These are phyloP conservation scores for Pipistrellus pipistrellus DNA, from an alignment of 2,797 vertebrate genomes.

Conservation along the genomic window DNA sequence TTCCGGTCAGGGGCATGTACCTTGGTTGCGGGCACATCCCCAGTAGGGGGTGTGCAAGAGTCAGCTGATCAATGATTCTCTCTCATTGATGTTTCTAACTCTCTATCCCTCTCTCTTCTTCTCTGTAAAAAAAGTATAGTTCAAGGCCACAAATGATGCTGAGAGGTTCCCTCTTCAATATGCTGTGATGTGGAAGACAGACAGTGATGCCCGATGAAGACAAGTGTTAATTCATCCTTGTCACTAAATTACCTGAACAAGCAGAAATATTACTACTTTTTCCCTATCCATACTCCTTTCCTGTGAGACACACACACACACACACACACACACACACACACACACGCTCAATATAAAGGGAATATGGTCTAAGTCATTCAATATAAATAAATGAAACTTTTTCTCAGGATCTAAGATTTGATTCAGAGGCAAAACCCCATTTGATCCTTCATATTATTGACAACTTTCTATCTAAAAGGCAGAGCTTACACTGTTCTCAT, in stretches of 20 bases:
- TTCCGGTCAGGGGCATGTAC: too few species aligned
- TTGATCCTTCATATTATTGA: background rate
- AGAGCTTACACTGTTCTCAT: background rate
- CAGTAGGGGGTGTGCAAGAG: too few species aligned
- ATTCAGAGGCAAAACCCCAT: conserved; percentile 29
- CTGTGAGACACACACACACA: background rate
- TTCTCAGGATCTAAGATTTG: conserved; percentile 41
- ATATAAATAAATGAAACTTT: background rate
- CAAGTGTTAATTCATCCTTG: background rate
- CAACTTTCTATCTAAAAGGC: conserved; percentile 1
- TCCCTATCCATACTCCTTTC: background rate
- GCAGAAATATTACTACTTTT: background rate
- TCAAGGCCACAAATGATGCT: conserved; percentile 1
- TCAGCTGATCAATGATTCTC: too few species aligned
- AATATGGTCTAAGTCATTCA: background rate
- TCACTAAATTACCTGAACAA: background rate
- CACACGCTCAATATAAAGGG: background rate
- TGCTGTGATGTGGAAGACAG: background rate
- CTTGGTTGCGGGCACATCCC: too few species aligned
- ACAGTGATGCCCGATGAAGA: background rate
- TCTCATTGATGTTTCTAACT: too few species aligned
- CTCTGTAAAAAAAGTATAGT: background rate
- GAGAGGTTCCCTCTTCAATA: background rate
- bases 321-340: background rate
- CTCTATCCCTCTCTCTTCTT: too few species aligned